Percentiles rank a stretch among this genome's conserved stretches.
phyloP scores from a whole-genome alignment of 2,113 vertebrate species.

The Cottus gobio region DNA sequence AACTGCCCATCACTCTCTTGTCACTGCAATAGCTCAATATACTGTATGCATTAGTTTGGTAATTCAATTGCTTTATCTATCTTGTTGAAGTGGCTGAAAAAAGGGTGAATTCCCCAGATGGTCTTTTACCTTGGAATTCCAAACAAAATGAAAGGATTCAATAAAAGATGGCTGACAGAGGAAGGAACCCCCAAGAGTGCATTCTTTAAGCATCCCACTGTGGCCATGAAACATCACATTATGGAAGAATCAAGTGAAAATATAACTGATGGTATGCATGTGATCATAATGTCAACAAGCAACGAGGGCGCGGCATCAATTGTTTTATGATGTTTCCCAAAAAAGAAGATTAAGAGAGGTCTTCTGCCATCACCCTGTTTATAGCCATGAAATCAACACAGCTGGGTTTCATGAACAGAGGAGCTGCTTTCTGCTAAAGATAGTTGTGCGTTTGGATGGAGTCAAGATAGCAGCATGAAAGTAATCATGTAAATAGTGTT shows the following conservation, averaged over 20 bases:
- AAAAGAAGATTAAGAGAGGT: slow-evolving; percentile 50
- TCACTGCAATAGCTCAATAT: slow-evolving; percentile 11
- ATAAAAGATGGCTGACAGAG: slow-evolving; percentile 49
- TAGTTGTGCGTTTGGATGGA: slow-evolving; percentile 37
- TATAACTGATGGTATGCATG: background rate
- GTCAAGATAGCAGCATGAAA: slow-evolving; percentile 43
- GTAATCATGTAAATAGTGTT: slow-evolving; percentile 53
- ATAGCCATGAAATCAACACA: slow-evolving; percentile 68
- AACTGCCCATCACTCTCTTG: slow-evolving; percentile 35
- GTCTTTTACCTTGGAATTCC: slow-evolving; percentile 52
- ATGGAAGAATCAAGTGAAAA: slow-evolving; percentile 29
- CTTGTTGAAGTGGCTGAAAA: slow-evolving; percentile 29
- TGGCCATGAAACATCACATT: slow-evolving; percentile 40
- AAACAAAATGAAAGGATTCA: slow-evolving; percentile 53
- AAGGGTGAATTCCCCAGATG: slow-evolving; percentile 6
- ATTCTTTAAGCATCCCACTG: slow-evolving; percentile 40
- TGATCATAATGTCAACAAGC: slow-evolving; percentile 18
- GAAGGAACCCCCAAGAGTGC: slow-evolving; percentile 37
- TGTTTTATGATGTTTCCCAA: slow-evolving; percentile 66
- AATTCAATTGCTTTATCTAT: slow-evolving; percentile 49
- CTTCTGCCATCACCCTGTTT: slow-evolving; percentile 59
- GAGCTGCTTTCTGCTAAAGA: slow-evolving; percentile 47
- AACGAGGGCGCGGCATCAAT: slow-evolving; percentile 39
- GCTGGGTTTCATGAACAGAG: slow-evolving; percentile 46
- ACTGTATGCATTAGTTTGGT: slow-evolving; percentile 15